These are phyloP conservation scores for Cepaea hortensis DNA, from an alignment of 2,888 invertebrate genomes.

Conservation along the genomic window DNA sequence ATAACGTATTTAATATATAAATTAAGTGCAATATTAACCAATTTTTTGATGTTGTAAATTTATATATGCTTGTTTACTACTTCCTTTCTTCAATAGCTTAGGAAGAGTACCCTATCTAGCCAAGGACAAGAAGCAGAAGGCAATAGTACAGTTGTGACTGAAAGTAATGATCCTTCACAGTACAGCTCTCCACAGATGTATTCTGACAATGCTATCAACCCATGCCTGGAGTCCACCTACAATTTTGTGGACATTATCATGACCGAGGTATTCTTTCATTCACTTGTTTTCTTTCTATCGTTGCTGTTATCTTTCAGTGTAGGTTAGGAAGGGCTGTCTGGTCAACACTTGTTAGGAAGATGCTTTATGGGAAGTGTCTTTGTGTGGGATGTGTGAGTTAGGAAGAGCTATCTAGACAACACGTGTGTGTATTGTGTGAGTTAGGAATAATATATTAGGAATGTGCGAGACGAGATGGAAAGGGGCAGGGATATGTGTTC, in stretches of 20 bases:
- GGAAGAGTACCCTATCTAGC: neutral
- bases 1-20: neutral
- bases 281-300: constrained; percentile 48
- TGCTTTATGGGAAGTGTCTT: too few species aligned
- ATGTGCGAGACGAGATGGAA: too few species aligned
- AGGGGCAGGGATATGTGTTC: too few species aligned
- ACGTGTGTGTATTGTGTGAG: too few species aligned
- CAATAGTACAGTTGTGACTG: constrained; percentile 42
- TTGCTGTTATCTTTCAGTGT: neutral
- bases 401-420: too few species aligned
- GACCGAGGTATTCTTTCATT: constrained; percentile 46
- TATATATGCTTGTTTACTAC: neutral
- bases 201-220: constrained; percentile 56
- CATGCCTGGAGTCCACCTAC: constrained; percentile 54
- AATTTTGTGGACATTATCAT: constrained; percentile 55
- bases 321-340: too few species aligned
- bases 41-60: neutral
- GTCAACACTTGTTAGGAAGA: too few species aligned
- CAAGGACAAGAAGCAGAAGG: neutral
- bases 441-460: too few species aligned
- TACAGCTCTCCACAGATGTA: constrained; percentile 53
- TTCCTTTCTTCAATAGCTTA: neutral
- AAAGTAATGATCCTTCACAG: constrained; percentile 47
- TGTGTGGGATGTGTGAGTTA: too few species aligned
- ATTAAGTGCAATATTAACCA: neutral